Conservation (phyloP, 2,113 vertebrate species). For the Pelmatolapia mariae region DNA sequence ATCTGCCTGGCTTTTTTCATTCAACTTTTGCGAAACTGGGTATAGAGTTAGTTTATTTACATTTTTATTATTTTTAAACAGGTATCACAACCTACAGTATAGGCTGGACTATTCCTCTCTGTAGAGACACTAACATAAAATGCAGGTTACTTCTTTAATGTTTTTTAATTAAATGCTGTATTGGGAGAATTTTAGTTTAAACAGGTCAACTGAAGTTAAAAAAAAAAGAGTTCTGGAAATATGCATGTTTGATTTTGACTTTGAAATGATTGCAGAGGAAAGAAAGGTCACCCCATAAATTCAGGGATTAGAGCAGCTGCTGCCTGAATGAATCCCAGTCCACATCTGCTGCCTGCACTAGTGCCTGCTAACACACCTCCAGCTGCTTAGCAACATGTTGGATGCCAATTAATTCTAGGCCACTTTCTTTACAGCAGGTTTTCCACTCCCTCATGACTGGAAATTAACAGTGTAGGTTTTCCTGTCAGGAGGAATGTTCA, state of each 20-base stretch:
- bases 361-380: conserved; percentile 19
- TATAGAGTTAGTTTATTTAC: not conserved
- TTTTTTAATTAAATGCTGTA: not conserved
- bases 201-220: not conserved
- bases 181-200: not conserved
- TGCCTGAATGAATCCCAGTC: conserved; percentile 9
- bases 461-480: not conserved
- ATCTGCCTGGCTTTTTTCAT: not conserved
- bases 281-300: conserved; percentile 27
- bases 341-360: conserved; percentile 19
- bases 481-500: not conserved
- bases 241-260: not conserved
- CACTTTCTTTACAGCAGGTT: not conserved
- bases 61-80: not conserved
- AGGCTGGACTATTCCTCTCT: not conserved
- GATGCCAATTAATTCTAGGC: conserved; percentile 4
- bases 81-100: not conserved
- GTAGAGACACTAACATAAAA: not conserved
- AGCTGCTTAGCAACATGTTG: not conserved
- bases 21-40: not conserved
- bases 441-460: not conserved
- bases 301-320: conserved; percentile 32
- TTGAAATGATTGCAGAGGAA: conserved; percentile 14
- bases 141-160: not conserved
- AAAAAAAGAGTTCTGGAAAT: not conserved